Conservation (phyloP, 2,797 vertebrate genomes). For the Rhinatrema bivittatum region DNA sequence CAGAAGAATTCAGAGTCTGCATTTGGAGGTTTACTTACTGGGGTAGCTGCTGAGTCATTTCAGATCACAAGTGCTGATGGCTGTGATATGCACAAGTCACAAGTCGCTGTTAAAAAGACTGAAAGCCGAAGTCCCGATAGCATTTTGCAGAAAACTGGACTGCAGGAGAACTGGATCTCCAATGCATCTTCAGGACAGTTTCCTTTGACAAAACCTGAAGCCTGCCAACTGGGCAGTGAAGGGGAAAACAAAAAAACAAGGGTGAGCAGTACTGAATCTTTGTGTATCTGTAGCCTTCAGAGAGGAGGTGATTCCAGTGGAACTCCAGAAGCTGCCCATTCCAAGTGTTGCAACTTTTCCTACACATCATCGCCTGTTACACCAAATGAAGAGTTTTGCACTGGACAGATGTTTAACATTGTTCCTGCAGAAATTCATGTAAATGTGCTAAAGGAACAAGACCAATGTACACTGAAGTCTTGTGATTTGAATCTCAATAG, state of each 20-base stretch:
- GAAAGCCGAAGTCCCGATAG: background rate
- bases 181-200: background rate
- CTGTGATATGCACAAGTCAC: background rate
- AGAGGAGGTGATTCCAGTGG: slow-evolving; percentile 4
- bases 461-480: slow-evolving; percentile 9
- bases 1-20: slow-evolving; percentile 13
- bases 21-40: too few species aligned
- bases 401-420: slow-evolving; percentile 13
- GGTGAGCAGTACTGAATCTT: background rate
- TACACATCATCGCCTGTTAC: slow-evolving; percentile 18
- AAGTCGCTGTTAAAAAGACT: background rate
- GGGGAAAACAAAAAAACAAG: background rate
- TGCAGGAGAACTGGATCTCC: slow-evolving; percentile 5
- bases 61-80: slow-evolving; percentile 1
- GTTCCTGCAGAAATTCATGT: slow-evolving; percentile 6
- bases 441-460: slow-evolving; percentile 15
- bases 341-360: slow-evolving; percentile 14
- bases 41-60: too few species aligned
- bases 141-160: background rate
- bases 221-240: background rate
- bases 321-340: background rate
- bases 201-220: background rate
- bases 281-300: slow-evolving; percentile 6
- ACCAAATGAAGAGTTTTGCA: slow-evolving; percentile 14
- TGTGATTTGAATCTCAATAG: background rate